Evolutionary conservation across 2,113 vertebrate species (phyloP), one percentile per base, ranked within the genome.

Genomic region (Murina feae): DNA sequence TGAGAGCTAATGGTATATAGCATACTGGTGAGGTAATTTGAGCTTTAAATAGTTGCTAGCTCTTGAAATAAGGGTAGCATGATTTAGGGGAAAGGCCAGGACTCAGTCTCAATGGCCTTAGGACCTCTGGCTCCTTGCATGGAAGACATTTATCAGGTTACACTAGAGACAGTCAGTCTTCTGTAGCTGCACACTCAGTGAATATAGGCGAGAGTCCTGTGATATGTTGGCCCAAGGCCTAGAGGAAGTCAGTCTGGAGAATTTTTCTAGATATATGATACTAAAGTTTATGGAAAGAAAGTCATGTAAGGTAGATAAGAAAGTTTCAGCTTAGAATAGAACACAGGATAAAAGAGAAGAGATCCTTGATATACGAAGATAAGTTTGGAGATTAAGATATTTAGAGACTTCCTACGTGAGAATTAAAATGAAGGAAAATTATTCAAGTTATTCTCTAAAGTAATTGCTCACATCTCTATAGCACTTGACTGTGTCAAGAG

Each of bases 1-100:
- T n/a, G 74, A 68, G 68, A 35, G 37, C 58, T 75, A 39, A 28
- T 1, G 1, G 71, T 83, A 30, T 86, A 17, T 88, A 28, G 53
- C 23, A 42, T 18, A 18, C 74, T 86, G 79, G 20, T 93, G 91
- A 96, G 93, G 69, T 97, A 58, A 93, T 51, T 44, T 5, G n/a
- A 65, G 11, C 94, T 95, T 89, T 91, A 96, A 97, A 94, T 97
- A 97, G 96, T 87, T 35, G 32, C 55, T 94, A 78, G 90, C 90
- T 90, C 90, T 96, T 92, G 94, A 95, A 96, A 82, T 35, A 80
- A 94, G 78, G 75, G 74, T 89, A 89, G 78, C 89, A 87, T 85
- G 94, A 90, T 90, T 96, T 93, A 95, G 28, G 78, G 80, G 92
- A 95, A 89, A 97, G 96, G 84, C 71, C 75, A 42, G 88, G 51